Evolutionary conservation across 2,888 invertebrate genomes (phyloP), one percentile per base, ranked within the genome.

Genomic region (Thymelicus sylvestris): DNA sequence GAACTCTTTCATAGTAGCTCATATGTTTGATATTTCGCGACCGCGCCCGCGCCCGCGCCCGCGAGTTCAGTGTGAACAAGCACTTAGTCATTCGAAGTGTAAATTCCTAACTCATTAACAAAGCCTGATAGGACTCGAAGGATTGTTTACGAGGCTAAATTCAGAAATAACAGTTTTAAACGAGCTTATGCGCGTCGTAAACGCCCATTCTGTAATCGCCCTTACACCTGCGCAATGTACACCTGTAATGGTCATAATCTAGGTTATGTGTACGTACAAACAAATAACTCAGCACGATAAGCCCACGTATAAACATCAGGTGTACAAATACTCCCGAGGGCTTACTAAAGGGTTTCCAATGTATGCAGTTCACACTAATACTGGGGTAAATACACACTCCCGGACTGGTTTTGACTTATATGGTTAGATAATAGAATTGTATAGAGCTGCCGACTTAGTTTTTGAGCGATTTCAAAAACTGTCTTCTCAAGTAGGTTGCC

Each of bases 261-360:
- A 60, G 41, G 41, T 60, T 60, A 60, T 39, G 60, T 60, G 15
- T 41, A 60, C 41, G 41, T 55, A 19, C 55, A 55, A 55, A 19
- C 65, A 55, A 55, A 65, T 65, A 55, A 65, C 41, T 65, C 65
- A 65, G 2, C 12, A n/a, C 15, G 65, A 55, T 65, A 65, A 52
- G 55, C 63, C 31, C 39, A 15, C 63, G 48, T 65, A 65, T 41
- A 65, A 65, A 65, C 65, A 65, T 65, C 52, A 65, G 65, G 65
- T 52, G 64, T 55, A 55, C 65, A 65, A 57, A 41, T 55, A 65
- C 41, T 13, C 65, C 13, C 52, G 1, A 6, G 41, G 19, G 52
- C 19, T 55, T 52, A 65, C 65, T 65, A 55, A 65, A 65, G 41
- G 65, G 65, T 55, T 65, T 65, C 41, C 65, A 41, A 55, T 65